Evolutionary conservation across 2,113 vertebrate species (phyloP).

Genomic region (Edolisoma coerulescens): DNA sequence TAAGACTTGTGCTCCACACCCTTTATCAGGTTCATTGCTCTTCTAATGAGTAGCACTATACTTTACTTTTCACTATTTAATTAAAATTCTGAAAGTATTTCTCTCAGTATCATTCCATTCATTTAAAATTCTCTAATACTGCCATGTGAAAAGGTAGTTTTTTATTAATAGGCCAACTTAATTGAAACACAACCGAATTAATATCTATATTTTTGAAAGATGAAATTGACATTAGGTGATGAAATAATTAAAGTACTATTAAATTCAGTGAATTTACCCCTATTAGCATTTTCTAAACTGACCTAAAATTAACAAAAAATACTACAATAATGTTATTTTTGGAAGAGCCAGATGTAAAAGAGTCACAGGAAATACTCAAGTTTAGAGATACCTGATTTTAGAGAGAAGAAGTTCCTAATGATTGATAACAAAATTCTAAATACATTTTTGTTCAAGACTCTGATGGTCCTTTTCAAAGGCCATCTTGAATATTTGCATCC

Average conservation of each 20-base stretch:
- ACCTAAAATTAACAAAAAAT: background rate
- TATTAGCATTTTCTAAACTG: background rate
- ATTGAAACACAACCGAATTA: background rate
- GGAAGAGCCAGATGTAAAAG: background rate
- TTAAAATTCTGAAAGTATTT: background rate
- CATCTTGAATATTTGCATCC: background rate
- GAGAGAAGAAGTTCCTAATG: background rate
- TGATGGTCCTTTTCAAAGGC: background rate
- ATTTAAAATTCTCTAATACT: background rate
- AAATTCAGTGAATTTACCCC: background rate
- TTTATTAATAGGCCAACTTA: background rate
- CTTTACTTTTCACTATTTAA: background rate
- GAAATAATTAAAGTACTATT: background rate
- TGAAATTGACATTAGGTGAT: background rate
- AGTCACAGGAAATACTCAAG: background rate
- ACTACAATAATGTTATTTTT: background rate
- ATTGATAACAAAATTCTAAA: background rate
- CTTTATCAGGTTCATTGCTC: fast-evolving
- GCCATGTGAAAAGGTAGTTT: background rate
- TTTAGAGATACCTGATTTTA: background rate
- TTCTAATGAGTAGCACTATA: background rate
- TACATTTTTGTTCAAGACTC: background rate
- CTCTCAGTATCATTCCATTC: background rate
- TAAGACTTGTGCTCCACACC: background rate
- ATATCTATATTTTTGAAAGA: background rate